Evolutionary conservation across 2,888 invertebrate species (phyloP).

Genomic region (Troides helena): DNA sequence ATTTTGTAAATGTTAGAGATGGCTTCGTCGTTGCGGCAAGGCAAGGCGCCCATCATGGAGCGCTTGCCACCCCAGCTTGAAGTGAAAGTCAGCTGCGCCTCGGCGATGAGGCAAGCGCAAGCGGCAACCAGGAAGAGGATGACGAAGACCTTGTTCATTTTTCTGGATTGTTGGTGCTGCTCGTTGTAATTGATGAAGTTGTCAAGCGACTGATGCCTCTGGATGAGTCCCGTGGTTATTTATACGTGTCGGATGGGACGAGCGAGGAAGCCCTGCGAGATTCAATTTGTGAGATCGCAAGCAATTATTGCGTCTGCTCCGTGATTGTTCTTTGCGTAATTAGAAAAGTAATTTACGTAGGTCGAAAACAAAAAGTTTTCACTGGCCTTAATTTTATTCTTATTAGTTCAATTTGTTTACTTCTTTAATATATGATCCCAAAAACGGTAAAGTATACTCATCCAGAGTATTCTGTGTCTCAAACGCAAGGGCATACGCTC

Average conservation of each 20-base stretch:
- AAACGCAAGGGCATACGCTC: too few relatives aligned
- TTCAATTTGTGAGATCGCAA: slow-evolving; percentile 36
- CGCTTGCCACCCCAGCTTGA: slow-evolving; percentile 78
- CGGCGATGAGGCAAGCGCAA: slow-evolving; percentile 49
- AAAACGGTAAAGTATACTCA: too few relatives aligned
- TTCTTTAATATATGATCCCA: too few relatives aligned
- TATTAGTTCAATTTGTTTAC: neutral
- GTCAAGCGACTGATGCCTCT: slow-evolving; percentile 36
- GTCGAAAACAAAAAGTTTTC: slow-evolving; percentile 10
- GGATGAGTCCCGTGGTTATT: slow-evolving; percentile 33
- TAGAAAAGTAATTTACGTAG: slow-evolving; percentile 22
- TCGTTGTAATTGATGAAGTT: slow-evolving; percentile 7
- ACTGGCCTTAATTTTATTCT: neutral
- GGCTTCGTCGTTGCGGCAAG: slow-evolving; percentile 63
- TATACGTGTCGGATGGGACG: slow-evolving; percentile 39
- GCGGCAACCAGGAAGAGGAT: slow-evolving; percentile 48
- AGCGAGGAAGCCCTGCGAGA: slow-evolving; percentile 47
- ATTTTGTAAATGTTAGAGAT: slow-evolving; percentile 59
- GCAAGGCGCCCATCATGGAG: slow-evolving; percentile 46
- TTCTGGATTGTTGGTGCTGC: slow-evolving; percentile 26
- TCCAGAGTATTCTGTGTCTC: too few relatives aligned
- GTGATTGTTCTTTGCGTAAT: slow-evolving; percentile 22
- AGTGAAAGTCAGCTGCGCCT: slow-evolving; percentile 79
- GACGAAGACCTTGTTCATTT: slow-evolving; percentile 52
- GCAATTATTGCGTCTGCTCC: slow-evolving; percentile 33